Percentiles rank a stretch among this genome's conserved stretches.
These are phyloP conservation scores for Pardalotus punctatus DNA, from an alignment of 2,113 vertebrate species.

Conservation along the genomic window DNA sequence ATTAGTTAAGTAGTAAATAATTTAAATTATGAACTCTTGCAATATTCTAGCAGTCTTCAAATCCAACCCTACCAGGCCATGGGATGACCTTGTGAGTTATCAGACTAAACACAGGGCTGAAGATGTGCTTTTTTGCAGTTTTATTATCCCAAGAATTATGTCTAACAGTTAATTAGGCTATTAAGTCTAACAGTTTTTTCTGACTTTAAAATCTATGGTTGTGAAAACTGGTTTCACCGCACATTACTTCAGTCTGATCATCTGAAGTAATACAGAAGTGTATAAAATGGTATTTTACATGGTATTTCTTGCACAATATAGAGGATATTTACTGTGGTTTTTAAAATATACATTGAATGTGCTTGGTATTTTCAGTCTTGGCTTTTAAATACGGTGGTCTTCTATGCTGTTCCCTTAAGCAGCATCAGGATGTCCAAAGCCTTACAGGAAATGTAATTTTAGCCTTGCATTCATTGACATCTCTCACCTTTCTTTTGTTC, in stretches of 20 bases:
- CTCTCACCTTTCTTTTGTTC: conserved; percentile 3
- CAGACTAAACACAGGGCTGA: background rate
- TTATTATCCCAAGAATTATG: background rate
- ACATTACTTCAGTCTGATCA: background rate
- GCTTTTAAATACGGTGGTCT: background rate
- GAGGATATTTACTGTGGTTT: background rate
- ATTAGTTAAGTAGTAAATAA: background rate
- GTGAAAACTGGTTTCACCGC: background rate
- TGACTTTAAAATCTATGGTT: background rate
- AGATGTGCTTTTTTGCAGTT: background rate
- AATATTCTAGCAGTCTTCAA: background rate
- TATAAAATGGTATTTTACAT: background rate
- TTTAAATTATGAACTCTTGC: background rate
- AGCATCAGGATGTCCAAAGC: background rate
- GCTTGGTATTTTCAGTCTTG: background rate
- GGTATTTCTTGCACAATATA: background rate
- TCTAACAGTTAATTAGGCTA: background rate
- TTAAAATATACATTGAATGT: background rate
- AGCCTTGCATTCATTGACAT: conserved; percentile 7
- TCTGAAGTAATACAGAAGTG: background rate
- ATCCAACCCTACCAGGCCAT: background rate
- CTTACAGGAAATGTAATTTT: conserved; percentile 1
- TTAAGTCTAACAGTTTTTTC: background rate
- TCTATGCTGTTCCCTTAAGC: background rate
- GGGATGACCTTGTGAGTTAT: background rate